Evolutionary conservation across 2,797 vertebrate species (phyloP), one percentile per base, ranked within the genome.

Genomic region (Pampus argenteus): DNA sequence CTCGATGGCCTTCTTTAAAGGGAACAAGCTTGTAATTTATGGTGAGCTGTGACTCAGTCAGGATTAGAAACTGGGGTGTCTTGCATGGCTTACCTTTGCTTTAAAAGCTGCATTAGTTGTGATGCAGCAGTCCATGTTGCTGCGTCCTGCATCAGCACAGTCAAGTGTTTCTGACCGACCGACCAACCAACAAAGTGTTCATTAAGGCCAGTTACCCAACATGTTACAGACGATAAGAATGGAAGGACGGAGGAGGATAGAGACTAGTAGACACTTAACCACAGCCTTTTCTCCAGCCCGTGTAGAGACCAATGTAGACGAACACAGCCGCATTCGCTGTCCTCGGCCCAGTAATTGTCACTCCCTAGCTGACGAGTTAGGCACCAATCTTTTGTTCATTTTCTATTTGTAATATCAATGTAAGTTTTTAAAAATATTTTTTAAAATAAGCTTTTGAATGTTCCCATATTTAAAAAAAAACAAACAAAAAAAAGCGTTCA

Each of bases 401-500:
- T 81, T 79, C 28, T 67, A 47, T 84, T 84, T 79, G 57, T 79
- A 77, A 77, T 88, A 84, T 88, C 67, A 70, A 66, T 89, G 78
- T 88, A 83, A 74, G 61, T 81, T 84, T 73, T 82, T 81, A 44
- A 58, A 76, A 28, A 47, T 75, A 45, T 74, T 65, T 60, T 80
- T 79, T 69, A 5, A 78, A 78, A 68, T 60, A 58, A 83, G 56
- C 66, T 71, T 90, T 79, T 89, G 56, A 91, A 79, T 89, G 84
- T 90, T 81, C 82, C 85, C 51, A 23, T 91, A 89, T 92, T 91
- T 87, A 87, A 93, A 77, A 55, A 67, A 84, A 78, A 83, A 47
- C 83, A 86, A 80, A 69, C 79, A 54, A 81, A 80, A 66, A 79
- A 56, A 78, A 57, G 29, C 60, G 48, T 77, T 71, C 17, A 78